Evolutionary conservation across 1,140 invertebrate genomes (phyloP), one percentile per base, ranked within the genome.

Genomic region (Phortica variegata): DNA sequence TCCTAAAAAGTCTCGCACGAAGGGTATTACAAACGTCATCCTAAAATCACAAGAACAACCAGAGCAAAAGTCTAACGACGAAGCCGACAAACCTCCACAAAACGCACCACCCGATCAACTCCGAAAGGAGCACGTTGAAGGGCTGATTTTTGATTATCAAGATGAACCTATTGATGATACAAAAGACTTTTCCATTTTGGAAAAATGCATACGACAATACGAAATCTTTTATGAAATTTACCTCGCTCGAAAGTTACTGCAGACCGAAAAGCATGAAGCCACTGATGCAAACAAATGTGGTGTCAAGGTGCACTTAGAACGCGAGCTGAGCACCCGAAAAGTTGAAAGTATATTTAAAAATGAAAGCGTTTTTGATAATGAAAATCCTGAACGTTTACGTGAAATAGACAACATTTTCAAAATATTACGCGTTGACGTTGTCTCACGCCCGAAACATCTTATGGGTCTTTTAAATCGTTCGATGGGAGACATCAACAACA

Each of bases 161-260:
- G 43, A 49, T n/a, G n/a, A n/a, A 15, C 13, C 21, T 8, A 41
- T 20, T 12, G 62, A 72, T 31, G 62, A 65, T 3, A 43, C 53
- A 6, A 60, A 68, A 12, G 72, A 62, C 13, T 73, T 80, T 33
- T 78, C 81, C 0, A 80, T 83, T 58, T 42, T 83, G 2, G 81
- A 82, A 49, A 82, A 84, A 53, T 89, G 87, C 66, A 78, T 86
- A 10, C 78, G 83, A 43, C 80, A 83, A 47, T 89, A 87, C 55
- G 83, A 89, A 65, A 75, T 80, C 12, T 87, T 89, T 39, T 76
- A 69, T 12, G 70, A 76, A 42, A 50, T 76, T 1, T 76, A 73
- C 32, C 16, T 76, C n/a, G 43, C 71, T 4, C 47, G 63, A 3
- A 56, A 75, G 18, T 26, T 76, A 10, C 48, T 76, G 5, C 49